phyloP scores from a whole-genome alignment of 2,888 invertebrate species.

The Chalcis sispes region DNA sequence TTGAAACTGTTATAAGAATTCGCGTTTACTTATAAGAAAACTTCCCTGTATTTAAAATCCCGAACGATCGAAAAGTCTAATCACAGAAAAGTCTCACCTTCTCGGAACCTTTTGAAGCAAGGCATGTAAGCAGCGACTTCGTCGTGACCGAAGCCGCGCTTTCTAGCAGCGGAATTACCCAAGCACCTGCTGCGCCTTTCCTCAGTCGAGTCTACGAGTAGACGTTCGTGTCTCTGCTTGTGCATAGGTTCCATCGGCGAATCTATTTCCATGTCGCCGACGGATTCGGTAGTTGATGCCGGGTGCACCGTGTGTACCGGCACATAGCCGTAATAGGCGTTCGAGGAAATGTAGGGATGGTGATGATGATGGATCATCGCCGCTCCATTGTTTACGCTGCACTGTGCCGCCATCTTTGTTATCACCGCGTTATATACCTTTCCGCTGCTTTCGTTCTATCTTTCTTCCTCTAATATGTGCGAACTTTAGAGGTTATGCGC shows the following conservation, averaged over 20 bases:
- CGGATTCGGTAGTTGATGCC: constrained; percentile 45
- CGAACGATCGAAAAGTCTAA: no score
- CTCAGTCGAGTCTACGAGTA: no score
- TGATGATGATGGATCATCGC: constrained; percentile 5
- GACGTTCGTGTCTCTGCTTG: constrained; percentile 15
- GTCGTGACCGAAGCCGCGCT: constrained; percentile 36
- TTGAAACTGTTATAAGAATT: no score
- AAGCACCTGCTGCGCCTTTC: constrained; percentile 43
- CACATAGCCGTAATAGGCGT: constrained; percentile 70
- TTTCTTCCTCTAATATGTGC: not conserved
- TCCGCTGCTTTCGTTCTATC: not conserved
- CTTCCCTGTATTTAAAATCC: no score
- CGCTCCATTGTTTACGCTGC: constrained; percentile 19
- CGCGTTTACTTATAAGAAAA: no score
- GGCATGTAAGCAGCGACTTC: constrained; percentile 36
- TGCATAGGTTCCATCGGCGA: constrained; percentile 8
- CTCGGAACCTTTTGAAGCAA: constrained; percentile 38
- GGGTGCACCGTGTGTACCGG: constrained; percentile 58
- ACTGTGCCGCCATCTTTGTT: constrained; percentile 47
- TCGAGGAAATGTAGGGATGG: constrained; percentile 67
- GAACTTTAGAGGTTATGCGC: no score
- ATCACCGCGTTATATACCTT: not conserved
- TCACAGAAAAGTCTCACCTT: constrained; percentile 53
- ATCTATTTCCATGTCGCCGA: not conserved
- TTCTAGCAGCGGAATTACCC: constrained; percentile 51